These are phyloP conservation scores for Armadillidium nasatum DNA, from an alignment of 1,140 invertebrate genomes.

Conservation along the genomic window DNA sequence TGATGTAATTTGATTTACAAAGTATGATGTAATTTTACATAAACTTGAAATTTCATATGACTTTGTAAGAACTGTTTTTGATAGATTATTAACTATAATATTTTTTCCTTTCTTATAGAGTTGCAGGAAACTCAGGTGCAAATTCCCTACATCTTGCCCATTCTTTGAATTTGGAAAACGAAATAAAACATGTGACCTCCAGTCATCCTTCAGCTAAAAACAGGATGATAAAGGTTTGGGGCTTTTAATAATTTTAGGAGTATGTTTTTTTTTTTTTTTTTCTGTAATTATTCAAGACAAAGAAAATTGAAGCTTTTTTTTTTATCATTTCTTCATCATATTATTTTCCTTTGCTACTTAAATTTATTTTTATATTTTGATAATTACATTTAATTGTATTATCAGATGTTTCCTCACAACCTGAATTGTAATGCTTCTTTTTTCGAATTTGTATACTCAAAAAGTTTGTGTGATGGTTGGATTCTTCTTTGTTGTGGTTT, in stretches of 20 bases:
- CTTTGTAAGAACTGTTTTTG: no score
- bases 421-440: no score
- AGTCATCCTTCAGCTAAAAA: slow-evolving; percentile 64
- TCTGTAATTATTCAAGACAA: slow-evolving; percentile 45
- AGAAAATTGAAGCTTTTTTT: no score
- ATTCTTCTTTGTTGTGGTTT: no score
- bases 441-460: no score
- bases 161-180: slow-evolving; percentile 59
- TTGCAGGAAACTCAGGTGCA: slow-evolving; percentile 60
- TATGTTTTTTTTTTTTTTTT: slow-evolving; percentile 39
- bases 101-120: slow-evolving; percentile 78
- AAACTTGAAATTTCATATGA: no score
- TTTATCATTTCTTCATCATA: not conserved
- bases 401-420: no score
- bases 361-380: not conserved
- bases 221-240: slow-evolving; percentile 49
- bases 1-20: no score
- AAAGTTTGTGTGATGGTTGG: no score
- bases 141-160: slow-evolving; percentile 78
- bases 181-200: slow-evolving; percentile 49
- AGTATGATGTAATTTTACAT: no score
- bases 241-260: slow-evolving; percentile 1
- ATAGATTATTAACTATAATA: slow-evolving; percentile 78
- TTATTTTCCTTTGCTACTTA: not conserved
- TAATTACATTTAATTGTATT: not conserved